Conservation (phyloP, 2,797 vertebrate genomes). For the Nyctibius grandis region DNA sequence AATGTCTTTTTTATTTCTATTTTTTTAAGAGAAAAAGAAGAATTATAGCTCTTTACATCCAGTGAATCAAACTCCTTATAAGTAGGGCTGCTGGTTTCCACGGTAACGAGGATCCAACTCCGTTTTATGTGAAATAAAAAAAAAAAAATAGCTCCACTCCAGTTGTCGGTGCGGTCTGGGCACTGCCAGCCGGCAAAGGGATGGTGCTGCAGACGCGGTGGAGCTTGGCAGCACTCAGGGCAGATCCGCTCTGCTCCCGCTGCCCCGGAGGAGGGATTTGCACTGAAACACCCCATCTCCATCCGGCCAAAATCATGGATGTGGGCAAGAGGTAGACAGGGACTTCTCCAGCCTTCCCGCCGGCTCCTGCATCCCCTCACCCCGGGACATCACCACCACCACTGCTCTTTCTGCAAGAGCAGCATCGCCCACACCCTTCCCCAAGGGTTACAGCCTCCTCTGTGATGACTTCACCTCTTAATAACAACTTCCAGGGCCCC, state of each 20-base stretch:
- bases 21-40: slow-evolving; percentile 33
- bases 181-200: neutral
- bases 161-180: slow-evolving; percentile 58
- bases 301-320: neutral
- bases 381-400: neutral
- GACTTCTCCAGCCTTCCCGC: neutral
- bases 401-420: neutral
- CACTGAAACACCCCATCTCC: accelerated
- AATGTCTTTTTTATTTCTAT: neutral
- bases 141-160: slow-evolving; percentile 64
- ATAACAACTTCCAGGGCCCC: slow-evolving; percentile 25
- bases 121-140: slow-evolving; percentile 69
- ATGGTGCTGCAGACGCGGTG: neutral
- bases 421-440: neutral
- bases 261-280: neutral
- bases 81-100: slow-evolving; percentile 80
- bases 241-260: neutral
- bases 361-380: neutral
- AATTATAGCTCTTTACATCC: slow-evolving; percentile 66
- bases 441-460: neutral
- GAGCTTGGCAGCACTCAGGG: neutral
- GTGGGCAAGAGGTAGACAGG: accelerated
- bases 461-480: slow-evolving; percentile 46
- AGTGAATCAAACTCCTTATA: slow-evolving; percentile 75
- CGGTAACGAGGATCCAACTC: slow-evolving; percentile 72